Percentiles rank a stretch among this genome's conserved stretches.
Conservation (phyloP, 2,797 vertebrate species). For the Serranus cabrilla region DNA sequence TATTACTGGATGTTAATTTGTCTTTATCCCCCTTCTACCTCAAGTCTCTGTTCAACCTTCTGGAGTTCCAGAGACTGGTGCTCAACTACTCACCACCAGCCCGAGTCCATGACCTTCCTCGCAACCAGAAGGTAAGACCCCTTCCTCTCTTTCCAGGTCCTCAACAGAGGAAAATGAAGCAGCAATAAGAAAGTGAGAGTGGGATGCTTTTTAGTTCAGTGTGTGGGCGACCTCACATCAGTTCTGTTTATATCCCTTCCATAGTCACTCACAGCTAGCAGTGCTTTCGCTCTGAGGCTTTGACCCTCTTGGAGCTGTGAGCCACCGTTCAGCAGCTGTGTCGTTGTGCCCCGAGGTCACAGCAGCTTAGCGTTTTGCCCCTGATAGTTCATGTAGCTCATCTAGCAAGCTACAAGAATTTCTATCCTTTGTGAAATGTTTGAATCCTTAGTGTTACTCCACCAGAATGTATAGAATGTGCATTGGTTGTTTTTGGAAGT, state of each 20-base stretch:
- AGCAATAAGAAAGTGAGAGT: not conserved
- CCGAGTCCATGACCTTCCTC: conserved; percentile 92
- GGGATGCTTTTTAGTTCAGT: conserved; percentile 5
- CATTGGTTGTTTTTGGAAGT: not conserved
- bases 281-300: conserved; percentile 21
- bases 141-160: not conserved
- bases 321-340: conserved; percentile 41
- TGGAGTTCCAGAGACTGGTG: conserved; percentile 98
- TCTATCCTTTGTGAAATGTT: conserved; percentile 12
- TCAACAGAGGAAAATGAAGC: not conserved
- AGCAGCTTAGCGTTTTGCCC: conserved; percentile 37
- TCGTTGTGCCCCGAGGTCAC: conserved; percentile 33
- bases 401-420: conserved; percentile 2
- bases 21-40: conserved; percentile 17
- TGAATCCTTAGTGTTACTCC: not conserved
- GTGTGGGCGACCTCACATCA: not conserved
- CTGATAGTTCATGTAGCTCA: conserved; percentile 17
- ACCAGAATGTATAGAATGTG: not conserved
- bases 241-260: conserved; percentile 13
- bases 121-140: conserved; percentile 95
- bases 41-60: conserved; percentile 97
- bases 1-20: not conserved
- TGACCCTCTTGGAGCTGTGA: conserved; percentile 42
- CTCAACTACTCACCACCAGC: conserved; percentile 94
- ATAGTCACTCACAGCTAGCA: conserved; percentile 18